These are phyloP conservation scores for Bradysia coprophila DNA, from an alignment of 1,140 invertebrate genomes.

Conservation along the genomic window DNA sequence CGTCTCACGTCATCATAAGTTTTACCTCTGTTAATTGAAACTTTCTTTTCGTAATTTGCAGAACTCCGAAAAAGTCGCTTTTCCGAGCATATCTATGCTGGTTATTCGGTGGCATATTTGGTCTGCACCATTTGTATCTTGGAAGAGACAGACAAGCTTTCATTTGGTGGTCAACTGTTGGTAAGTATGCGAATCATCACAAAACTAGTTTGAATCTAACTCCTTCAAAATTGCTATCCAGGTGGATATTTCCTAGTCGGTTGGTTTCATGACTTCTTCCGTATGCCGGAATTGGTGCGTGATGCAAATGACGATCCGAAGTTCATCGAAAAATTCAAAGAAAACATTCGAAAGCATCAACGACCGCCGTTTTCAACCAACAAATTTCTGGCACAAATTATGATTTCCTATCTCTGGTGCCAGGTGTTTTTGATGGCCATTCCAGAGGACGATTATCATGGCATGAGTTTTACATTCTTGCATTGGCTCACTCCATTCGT, in stretches of 20 bases:
- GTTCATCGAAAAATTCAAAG: slow-evolving; percentile 44
- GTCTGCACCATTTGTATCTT: slow-evolving; percentile 82
- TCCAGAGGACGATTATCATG: slow-evolving; percentile 50
- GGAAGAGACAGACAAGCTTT: slow-evolving; percentile 78
- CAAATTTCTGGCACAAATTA: slow-evolving; percentile 55
- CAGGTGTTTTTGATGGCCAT: slow-evolving; percentile 55
- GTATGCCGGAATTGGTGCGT: slow-evolving; percentile 69
- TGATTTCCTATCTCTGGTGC: slow-evolving; percentile 64
- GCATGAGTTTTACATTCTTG: slow-evolving; percentile 46
- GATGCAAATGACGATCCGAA: slow-evolving; percentile 66
- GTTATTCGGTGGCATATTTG: slow-evolving; percentile 71
- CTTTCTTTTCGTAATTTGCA: too few species aligned
- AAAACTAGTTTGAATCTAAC: not conserved
- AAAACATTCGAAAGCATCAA: slow-evolving; percentile 36
- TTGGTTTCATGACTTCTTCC: slow-evolving; percentile 71
- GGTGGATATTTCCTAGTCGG: slow-evolving; percentile 75
- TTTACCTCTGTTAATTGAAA: too few species aligned
- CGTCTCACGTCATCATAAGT: too few species aligned
- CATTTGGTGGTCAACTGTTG: slow-evolving; percentile 55
- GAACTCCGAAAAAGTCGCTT: too few species aligned
- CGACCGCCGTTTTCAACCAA: slow-evolving; percentile 63
- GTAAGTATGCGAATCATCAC: not conserved
- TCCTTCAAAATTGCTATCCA: slow-evolving; percentile 14
- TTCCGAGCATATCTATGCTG: slow-evolving; percentile 75
- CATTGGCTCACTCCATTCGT: slow-evolving; percentile 51